Percentiles rank a stretch among this genome's conserved stretches.
Conservation (phyloP, 2,888 invertebrate species). For the Orthosia gothica region DNA sequence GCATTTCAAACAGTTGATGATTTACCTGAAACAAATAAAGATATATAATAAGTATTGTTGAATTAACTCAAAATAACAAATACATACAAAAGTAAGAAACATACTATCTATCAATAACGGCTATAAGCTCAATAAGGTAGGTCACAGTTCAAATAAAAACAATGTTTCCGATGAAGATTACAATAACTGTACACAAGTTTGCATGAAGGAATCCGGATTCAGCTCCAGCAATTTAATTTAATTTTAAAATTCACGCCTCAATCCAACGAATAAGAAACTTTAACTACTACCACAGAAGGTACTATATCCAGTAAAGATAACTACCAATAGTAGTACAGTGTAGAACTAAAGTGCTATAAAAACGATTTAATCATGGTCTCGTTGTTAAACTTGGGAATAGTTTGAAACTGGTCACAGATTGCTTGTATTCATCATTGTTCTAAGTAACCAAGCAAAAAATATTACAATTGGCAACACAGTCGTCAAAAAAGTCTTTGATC, state of each 20-base stretch:
- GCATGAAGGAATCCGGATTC: constrained; percentile 38
- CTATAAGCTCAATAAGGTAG: constrained; percentile 1
- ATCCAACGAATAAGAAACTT: constrained; percentile 8
- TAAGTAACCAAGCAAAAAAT: constrained; percentile 62
- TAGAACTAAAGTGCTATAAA: constrained; percentile 71
- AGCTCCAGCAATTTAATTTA: constrained; percentile 11
- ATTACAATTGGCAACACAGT: constrained; percentile 51
- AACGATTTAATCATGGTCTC: constrained; percentile 84
- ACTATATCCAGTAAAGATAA: constrained; percentile 1
- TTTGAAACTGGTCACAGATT: constrained; percentile 68
- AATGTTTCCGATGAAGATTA: constrained; percentile 36
- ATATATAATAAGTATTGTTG: constrained; percentile 22
- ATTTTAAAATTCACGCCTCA: constrained; percentile 17
- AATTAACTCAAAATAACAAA: background rate
- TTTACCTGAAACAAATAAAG: constrained; percentile 66
- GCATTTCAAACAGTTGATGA: constrained; percentile 20
- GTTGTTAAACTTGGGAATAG: constrained; percentile 67
- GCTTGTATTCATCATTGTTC: constrained; percentile 71
- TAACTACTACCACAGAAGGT: background rate
- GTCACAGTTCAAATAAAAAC: constrained; percentile 39
- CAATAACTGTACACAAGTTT: constrained; percentile 45
- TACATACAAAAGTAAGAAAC: background rate
- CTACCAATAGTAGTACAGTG: constrained; percentile 4
- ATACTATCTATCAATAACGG: background rate
- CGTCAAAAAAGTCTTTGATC: constrained; percentile 42